phyloP scores from a whole-genome alignment of 2,888 invertebrate genomes.

The Parthenolecanium corni region DNA sequence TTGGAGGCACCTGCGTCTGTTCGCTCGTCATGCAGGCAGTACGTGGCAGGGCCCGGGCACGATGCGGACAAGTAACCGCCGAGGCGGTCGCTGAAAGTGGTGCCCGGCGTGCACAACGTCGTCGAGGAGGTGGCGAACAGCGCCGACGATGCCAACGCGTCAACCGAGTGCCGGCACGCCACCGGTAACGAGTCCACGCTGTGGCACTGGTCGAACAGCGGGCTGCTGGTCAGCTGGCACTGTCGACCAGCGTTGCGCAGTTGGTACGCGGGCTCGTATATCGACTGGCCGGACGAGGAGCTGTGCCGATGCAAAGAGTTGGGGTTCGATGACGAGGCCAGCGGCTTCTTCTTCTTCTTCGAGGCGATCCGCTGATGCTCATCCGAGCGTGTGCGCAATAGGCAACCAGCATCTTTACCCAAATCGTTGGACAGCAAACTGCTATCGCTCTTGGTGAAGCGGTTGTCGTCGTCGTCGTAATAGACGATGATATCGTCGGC shows the following conservation, averaged over 20 bases:
- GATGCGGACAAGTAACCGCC: constrained; percentile 34
- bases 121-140: background rate
- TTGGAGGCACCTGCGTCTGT: background rate
- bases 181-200: constrained; percentile 5
- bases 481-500: constrained; percentile 36
- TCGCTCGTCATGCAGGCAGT: background rate
- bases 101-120: background rate
- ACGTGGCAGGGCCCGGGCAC: background rate
- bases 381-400: background rate
- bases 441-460: constrained; percentile 31
- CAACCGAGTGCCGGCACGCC: background rate
- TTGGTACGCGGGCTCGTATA: background rate
- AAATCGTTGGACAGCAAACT: constrained; percentile 16
- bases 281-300: background rate
- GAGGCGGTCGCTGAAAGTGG: constrained; percentile 33
- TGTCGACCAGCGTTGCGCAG: background rate
- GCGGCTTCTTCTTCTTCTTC: no score
- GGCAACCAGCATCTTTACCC: no score
- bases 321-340: background rate
- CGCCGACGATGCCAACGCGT: background rate
- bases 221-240: background rate
- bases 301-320: background rate
- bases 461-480: constrained; percentile 36
- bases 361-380: background rate
- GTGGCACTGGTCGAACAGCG: background rate